Evolutionary conservation across 2,113 vertebrate genomes (phyloP).

Genomic region (Hepsetus odoe): DNA sequence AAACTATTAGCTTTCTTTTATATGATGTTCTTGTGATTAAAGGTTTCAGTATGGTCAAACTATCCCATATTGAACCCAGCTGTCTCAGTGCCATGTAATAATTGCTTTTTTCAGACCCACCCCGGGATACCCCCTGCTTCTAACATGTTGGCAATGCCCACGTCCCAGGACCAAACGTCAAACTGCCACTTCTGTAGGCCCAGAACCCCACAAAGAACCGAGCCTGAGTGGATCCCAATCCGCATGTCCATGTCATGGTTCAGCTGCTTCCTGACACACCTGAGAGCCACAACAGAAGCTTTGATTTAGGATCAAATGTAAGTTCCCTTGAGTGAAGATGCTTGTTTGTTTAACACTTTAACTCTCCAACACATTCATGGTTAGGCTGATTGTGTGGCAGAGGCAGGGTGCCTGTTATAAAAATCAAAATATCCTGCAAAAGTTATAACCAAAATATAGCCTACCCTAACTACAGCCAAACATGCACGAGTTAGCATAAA

Average conservation of each 20-base stretch:
- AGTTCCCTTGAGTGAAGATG: not conserved
- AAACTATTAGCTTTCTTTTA: not conserved
- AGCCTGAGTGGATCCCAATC: constrained; percentile 78
- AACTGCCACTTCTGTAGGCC: constrained; percentile 82
- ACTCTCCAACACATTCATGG: not conserved
- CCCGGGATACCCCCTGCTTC: constrained; percentile 76
- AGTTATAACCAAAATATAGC: too few species aligned
- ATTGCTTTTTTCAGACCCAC: constrained; percentile 57
- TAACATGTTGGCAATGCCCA: constrained; percentile 76
- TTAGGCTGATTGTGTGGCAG: not conserved
- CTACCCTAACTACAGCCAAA: too few species aligned
- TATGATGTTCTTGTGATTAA: not conserved
- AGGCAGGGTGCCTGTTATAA: too few species aligned
- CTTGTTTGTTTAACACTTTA: not conserved
- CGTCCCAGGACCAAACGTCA: constrained; percentile 80
- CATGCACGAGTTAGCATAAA: too few species aligned
- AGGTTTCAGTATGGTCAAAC: not conserved
- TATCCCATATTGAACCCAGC: too few species aligned
- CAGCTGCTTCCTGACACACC: constrained; percentile 64
- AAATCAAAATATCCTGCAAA: too few species aligned
- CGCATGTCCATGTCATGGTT: constrained; percentile 76
- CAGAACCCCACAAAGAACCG: constrained; percentile 77
- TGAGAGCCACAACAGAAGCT: constrained; percentile 32
- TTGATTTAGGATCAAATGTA: not conserved
- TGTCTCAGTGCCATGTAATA: too few species aligned